These are phyloP conservation scores for Cetonia aurata DNA, from an alignment of 2,888 invertebrate genomes.

Conservation along the genomic window DNA sequence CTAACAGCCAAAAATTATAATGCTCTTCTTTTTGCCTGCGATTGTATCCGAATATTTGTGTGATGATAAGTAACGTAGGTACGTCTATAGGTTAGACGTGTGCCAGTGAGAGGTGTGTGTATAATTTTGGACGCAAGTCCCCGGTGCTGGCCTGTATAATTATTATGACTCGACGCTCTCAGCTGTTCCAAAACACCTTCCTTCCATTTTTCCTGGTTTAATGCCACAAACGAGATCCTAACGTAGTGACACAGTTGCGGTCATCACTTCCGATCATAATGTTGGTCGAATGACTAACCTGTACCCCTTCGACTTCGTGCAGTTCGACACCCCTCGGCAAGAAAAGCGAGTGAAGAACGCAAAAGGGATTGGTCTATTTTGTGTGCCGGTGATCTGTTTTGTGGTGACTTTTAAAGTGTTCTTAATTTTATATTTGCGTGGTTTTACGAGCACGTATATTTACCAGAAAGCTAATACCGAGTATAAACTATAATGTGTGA, in stretches of 20 bases:
- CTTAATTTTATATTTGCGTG: conserved; percentile 26
- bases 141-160: conserved; percentile 52
- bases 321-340: conserved; percentile 11
- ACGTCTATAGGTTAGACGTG: conserved; percentile 5
- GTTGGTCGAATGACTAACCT: conserved; percentile 6
- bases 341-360: conserved; percentile 9
- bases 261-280: conserved; percentile 34
- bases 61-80: too few relatives aligned
- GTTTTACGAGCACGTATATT: conserved; percentile 12
- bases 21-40: background rate
- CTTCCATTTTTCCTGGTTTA: conserved; percentile 47
- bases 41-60: conserved; percentile 3
- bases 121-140: conserved; percentile 54
- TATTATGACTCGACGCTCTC: conserved; percentile 49
- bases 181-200: conserved; percentile 48
- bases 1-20: too few relatives aligned
- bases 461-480: conserved; percentile 10
- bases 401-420: conserved; percentile 21
- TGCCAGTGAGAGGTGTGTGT: conserved; percentile 36
- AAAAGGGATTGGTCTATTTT: conserved; percentile 1
- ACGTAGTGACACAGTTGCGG: conserved; percentile 32
- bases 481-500: conserved; percentile 4
- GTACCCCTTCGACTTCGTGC: background rate
- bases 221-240: conserved; percentile 24
- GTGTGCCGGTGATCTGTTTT: conserved; percentile 33